Percentiles rank a stretch among this genome's conserved stretches.
Conservation (phyloP, 1,140 invertebrate species). For the Hycleus phaleratus region DNA sequence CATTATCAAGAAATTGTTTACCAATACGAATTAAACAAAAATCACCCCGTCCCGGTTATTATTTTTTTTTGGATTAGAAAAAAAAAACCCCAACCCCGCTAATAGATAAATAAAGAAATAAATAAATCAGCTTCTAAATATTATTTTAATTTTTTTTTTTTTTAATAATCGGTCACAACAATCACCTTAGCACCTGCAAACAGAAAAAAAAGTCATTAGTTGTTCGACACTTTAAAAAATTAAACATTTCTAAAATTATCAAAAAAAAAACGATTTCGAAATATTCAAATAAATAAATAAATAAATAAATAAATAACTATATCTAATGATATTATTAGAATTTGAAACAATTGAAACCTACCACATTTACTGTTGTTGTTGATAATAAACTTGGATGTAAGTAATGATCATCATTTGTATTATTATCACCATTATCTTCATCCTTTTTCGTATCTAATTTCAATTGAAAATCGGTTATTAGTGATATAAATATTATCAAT, state of each 20-base stretch:
- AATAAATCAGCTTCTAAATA: no score
- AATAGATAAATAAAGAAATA: no score
- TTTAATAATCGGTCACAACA: slow-evolving; percentile 4
- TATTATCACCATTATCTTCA: slow-evolving; percentile 36
- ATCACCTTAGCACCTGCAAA: slow-evolving; percentile 21
- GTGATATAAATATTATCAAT: no score
- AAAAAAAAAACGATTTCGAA: neutral
- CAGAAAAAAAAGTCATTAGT: slow-evolving; percentile 25
- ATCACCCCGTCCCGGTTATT: no score
- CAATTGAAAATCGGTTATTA: neutral
- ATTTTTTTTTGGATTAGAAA: neutral
- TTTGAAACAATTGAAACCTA: slow-evolving; percentile 39
- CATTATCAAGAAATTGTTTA: neutral
- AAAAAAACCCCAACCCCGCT: neutral
- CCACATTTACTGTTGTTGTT: slow-evolving; percentile 47
- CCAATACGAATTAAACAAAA: slow-evolving; percentile 4
- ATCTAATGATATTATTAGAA: neutral
- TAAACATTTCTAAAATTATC: neutral
- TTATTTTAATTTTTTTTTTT: no score
- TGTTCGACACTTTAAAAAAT: slow-evolving; percentile 15
- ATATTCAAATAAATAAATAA: neutral
- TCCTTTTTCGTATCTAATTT: slow-evolving; percentile 20
- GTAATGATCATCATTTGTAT: slow-evolving; percentile 60
- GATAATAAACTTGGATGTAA: slow-evolving; percentile 68
- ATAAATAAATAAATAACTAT: neutral